Conservation (phyloP, 2,113 vertebrate genomes). For the Mugil cephalus region DNA sequence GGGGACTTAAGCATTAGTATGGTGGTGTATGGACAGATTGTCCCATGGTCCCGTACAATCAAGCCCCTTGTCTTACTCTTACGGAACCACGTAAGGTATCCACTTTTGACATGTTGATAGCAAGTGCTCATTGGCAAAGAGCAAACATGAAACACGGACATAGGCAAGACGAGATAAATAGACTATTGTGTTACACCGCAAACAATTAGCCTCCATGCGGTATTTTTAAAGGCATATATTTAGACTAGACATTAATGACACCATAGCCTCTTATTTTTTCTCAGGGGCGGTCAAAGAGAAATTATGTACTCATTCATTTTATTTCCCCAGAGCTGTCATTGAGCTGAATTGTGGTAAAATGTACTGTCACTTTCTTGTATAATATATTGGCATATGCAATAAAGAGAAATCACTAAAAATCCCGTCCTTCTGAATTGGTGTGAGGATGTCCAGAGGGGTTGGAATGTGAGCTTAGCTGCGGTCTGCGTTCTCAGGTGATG, state of each 20-base stretch:
- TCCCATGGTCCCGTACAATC: slow-evolving; percentile 62
- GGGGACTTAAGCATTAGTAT: slow-evolving; percentile 62
- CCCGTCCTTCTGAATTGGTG: slow-evolving; percentile 66
- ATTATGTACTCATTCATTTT: neutral
- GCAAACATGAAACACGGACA: slow-evolving; percentile 40
- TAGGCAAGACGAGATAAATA: slow-evolving; percentile 23
- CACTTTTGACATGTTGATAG: slow-evolving; percentile 70
- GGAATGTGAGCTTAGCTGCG: slow-evolving; percentile 75
- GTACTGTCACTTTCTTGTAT: neutral
- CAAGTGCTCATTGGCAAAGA: slow-evolving; percentile 49
- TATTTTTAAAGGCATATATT: slow-evolving; percentile 48
- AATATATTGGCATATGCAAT: slow-evolving; percentile 50
- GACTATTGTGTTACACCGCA: slow-evolving; percentile 51
- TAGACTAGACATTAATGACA: slow-evolving; percentile 13
- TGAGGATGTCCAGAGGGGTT: slow-evolving; percentile 72
- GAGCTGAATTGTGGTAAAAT: neutral
- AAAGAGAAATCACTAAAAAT: slow-evolving; percentile 47
- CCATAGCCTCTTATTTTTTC: neutral
- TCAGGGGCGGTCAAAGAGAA: neutral
- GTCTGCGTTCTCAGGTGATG: slow-evolving; percentile 80
- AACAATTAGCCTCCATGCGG: slow-evolving; percentile 41
- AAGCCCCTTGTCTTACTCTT: slow-evolving; percentile 50
- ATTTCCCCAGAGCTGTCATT: neutral
- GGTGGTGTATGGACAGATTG: slow-evolving; percentile 61
- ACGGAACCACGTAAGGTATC: slow-evolving; percentile 47